phyloP scores from a whole-genome alignment of 2,113 vertebrate genomes.

The Poeciliopsis occidentalis region DNA sequence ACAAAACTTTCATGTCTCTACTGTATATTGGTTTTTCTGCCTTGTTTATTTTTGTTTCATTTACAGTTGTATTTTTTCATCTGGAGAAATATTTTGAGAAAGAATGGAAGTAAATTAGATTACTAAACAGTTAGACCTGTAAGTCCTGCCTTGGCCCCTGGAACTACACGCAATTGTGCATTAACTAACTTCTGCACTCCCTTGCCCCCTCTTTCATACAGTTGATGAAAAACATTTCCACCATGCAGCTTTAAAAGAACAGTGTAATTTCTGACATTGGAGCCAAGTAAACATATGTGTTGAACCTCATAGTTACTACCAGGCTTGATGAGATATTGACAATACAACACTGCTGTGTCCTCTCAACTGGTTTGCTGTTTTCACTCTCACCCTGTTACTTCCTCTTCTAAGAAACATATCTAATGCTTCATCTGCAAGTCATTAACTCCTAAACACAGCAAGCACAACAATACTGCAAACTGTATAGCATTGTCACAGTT shows the following conservation, averaged over 20 bases:
- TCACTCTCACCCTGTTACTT: slow-evolving; percentile 43
- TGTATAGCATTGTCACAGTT: slow-evolving; percentile 60
- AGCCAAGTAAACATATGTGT: slow-evolving; percentile 37
- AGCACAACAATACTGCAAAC: slow-evolving; percentile 72
- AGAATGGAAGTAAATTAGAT: slow-evolving; percentile 69
- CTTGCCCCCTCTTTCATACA: background rate
- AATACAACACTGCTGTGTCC: slow-evolving; percentile 37
- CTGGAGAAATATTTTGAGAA: slow-evolving; percentile 49
- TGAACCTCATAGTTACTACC: slow-evolving; percentile 12
- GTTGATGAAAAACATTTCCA: slow-evolving; percentile 7
- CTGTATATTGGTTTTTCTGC: slow-evolving; percentile 25
- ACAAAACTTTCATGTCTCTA: background rate
- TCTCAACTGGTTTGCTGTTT: slow-evolving; percentile 29
- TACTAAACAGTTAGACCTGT: slow-evolving; percentile 50
- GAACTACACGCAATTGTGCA: slow-evolving; percentile 7
- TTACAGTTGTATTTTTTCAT: slow-evolving; percentile 53
- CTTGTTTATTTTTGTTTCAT: slow-evolving; percentile 62
- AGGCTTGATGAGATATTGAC: slow-evolving; percentile 48
- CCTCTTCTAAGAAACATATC: slow-evolving; percentile 45
- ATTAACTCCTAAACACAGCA: slow-evolving; percentile 71
- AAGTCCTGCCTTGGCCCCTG: slow-evolving; percentile 34
- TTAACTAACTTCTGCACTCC: background rate
- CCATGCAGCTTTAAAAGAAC: background rate
- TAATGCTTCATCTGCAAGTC: slow-evolving; percentile 68
- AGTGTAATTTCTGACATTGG: slow-evolving; percentile 4